Evolutionary conservation across 2,797 vertebrate species (phyloP), one percentile per base, ranked within the genome.

Genomic region (Gephyroberyx darwinii): DNA sequence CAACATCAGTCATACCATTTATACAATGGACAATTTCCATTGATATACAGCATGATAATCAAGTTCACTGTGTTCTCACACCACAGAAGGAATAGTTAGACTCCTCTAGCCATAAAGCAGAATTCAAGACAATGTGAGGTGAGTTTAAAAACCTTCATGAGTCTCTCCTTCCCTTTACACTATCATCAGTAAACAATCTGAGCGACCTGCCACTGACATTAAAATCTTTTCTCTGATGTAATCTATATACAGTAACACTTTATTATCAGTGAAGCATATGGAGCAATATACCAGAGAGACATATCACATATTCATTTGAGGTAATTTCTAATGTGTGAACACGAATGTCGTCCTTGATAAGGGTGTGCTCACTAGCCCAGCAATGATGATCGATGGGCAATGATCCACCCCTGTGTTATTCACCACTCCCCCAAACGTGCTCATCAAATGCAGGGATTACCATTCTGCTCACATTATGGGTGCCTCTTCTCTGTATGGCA

Each of bases 321-420:
- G 82, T 84, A 55, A 87, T 89, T 89, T 85, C 75, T 82, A 83
- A 56, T 74, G 71, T 84, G 89, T 83, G 89, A 89, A 89, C 80
- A 91, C 77, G 75, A 75, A 80, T 73, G 81, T 84, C 52, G 65
- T 67, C 83, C 82, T 87, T 84, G 81, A 88, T 88, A 76, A 81
- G 77, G 87, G 77, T 88, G 78, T 56, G 71, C 66, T 83, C 69
- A 81, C 20, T 64, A 74, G 77, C 69, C 75, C 74, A 50, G 80
- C 76, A 62, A 74, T 83, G 85, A 83, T 84, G 89, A 92, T 72
- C 79, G 83, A 90, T 86, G 82, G 78, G 76, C 71, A 50, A 65
- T 48, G 77, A 77, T 80, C 77, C 64, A 58, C 71, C 70, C 51
- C 47, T 12, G 75, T 81, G 81, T 76, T 84, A 64, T 81, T 85